Conservation (phyloP, 2,113 vertebrate genomes). For the Hemibagrus wyckioides region DNA sequence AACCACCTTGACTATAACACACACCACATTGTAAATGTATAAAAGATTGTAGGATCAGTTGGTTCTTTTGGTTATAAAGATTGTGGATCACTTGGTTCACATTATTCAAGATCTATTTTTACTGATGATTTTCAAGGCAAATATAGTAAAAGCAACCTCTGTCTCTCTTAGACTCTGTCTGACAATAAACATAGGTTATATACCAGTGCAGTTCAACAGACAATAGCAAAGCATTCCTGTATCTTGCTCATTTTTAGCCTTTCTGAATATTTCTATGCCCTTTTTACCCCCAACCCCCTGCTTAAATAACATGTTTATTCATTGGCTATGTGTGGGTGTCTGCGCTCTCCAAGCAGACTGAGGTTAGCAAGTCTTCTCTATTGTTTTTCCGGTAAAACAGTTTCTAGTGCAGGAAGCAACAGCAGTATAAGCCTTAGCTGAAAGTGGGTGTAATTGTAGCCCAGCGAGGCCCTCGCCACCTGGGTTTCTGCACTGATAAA, state of each 20-base stretch:
- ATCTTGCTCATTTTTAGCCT: background rate
- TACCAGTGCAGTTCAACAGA: conserved; percentile 2
- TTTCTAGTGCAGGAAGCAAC: conserved; percentile 23
- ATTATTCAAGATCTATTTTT: background rate
- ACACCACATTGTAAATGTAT: background rate
- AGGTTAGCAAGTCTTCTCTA: conserved; percentile 32
- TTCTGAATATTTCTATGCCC: conserved; percentile 31
- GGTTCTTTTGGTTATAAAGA: too few relatives aligned
- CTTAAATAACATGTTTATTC: conserved; percentile 50
- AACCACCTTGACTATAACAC: too few relatives aligned
- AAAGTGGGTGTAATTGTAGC: conserved; percentile 37
- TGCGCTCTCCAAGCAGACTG: conserved; percentile 24
- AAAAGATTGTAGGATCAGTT: too few relatives aligned
- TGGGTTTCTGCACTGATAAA: conserved; percentile 17
- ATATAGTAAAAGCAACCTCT: background rate
- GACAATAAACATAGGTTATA: conserved; percentile 23
- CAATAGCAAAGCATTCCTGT: background rate
- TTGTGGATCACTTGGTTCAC: background rate
- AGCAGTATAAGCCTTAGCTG: conserved; percentile 1
- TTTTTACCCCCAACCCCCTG: background rate
- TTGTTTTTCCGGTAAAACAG: conserved; percentile 38
- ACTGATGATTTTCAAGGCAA: background rate
- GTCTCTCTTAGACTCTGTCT: background rate
- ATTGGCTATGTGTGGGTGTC: conserved; percentile 38
- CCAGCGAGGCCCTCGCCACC: background rate